Conservation (phyloP, 2,113 vertebrate genomes). For the Rhea pennata region DNA sequence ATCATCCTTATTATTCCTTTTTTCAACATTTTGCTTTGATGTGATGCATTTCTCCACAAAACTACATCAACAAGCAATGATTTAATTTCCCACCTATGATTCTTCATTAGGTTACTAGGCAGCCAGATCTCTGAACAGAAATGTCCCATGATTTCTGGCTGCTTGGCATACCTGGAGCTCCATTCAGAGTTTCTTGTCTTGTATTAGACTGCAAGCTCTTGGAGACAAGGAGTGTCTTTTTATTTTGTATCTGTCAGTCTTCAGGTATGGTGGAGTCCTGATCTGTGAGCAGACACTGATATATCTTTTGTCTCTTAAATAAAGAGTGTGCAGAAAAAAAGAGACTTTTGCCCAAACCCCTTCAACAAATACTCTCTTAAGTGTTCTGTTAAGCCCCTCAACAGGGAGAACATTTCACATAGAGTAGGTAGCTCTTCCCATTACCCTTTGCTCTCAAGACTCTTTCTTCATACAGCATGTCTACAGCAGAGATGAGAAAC, state of each 20-base stretch:
- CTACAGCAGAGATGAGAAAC: not conserved
- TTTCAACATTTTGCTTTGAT: not conserved
- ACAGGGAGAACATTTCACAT: not conserved
- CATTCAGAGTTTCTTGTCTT: not conserved
- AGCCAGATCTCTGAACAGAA: fast-evolving
- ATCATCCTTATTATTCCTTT: not conserved
- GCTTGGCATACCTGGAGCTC: not conserved
- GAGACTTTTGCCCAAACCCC: not conserved
- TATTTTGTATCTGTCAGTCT: not conserved
- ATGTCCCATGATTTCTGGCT: fast-evolving
- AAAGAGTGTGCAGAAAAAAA: not conserved
- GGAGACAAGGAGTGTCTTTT: not conserved
- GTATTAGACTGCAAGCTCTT: not conserved
- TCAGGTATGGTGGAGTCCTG: not conserved
- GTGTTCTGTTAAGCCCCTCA: not conserved
- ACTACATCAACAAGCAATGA: not conserved
- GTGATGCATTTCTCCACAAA: not conserved
- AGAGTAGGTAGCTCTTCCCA: not conserved
- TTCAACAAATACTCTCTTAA: not conserved
- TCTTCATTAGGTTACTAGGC: not conserved
- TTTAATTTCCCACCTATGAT: not conserved
- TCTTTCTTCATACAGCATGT: not conserved
- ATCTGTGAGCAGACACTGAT: not conserved
- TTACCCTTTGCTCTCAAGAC: not conserved
- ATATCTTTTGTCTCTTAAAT: not conserved